A percentile compares a stretch with the other conserved stretches of the same genome.
Conservation (phyloP, 1,140 invertebrate species). For the Grapholita molesta region DNA sequence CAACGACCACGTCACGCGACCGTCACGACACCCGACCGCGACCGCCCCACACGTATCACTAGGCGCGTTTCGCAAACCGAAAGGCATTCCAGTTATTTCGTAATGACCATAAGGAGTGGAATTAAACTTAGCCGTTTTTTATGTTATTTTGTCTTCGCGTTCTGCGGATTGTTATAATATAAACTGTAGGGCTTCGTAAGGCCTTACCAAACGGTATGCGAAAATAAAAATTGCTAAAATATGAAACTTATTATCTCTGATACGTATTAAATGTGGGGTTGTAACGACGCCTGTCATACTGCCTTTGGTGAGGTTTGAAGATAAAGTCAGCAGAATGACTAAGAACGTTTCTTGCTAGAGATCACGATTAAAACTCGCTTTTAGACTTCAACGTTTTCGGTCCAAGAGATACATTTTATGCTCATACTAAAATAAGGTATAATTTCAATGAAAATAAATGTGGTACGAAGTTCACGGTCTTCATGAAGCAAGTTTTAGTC, state of each 20-base stretch:
- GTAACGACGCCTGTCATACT: background rate
- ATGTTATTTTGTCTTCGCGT: background rate
- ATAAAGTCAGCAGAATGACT: background rate
- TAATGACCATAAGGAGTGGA: background rate
- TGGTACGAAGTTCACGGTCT: background rate
- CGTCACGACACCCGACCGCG: background rate
- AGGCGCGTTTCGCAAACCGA: background rate
- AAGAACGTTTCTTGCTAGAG: background rate
- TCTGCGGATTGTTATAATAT: background rate
- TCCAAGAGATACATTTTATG: no score
- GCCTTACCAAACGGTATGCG: background rate
- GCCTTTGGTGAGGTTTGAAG: background rate
- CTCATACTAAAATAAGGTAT: background rate
- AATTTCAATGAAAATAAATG: background rate
- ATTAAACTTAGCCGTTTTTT: background rate
- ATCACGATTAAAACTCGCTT: background rate
- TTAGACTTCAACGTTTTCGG: background rate
- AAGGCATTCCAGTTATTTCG: background rate
- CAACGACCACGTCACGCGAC: constrained; percentile 36
- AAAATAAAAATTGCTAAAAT: background rate
- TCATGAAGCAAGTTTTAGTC: background rate
- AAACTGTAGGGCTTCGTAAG: no score
- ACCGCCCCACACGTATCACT: background rate
- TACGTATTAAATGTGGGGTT: background rate
- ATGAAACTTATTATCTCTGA: background rate